A percentile compares a stretch with the other conserved stretches of the same genome.
Conservation (phyloP, 2,888 invertebrate genomes). For the Pollenia amentaria region DNA sequence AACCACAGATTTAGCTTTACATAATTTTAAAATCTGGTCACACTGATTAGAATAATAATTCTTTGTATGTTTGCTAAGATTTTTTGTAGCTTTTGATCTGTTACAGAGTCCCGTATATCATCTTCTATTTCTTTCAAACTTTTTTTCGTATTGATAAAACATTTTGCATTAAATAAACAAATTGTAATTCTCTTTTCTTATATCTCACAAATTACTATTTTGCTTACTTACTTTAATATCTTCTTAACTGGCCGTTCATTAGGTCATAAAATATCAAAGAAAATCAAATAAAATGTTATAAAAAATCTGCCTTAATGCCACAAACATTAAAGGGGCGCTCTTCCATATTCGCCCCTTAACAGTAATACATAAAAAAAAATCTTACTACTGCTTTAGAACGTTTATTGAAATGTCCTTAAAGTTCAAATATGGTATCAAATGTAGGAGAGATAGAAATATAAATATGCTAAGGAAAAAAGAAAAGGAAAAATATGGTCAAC, state of each 20-base stretch:
- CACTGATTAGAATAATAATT: too few relatives aligned
- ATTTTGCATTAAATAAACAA: not conserved
- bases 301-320: conserved; percentile 47
- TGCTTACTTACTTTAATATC: not conserved
- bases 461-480: not conserved
- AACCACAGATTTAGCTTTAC: too few relatives aligned
- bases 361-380: conserved; percentile 1
- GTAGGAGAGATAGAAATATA: conserved; percentile 27
- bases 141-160: not conserved
- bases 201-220: not conserved
- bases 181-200: not conserved
- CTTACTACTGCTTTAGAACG: not conserved
- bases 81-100: too few relatives aligned
- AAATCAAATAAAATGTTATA: conserved; percentile 45
- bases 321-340: conserved; percentile 22
- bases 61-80: too few relatives aligned
- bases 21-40: too few relatives aligned
- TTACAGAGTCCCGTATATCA: not conserved
- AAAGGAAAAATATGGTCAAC: conserved; percentile 16
- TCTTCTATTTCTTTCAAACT: not conserved
- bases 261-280: conserved; percentile 23
- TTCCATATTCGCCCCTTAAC: not conserved
- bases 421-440: conserved; percentile 26
- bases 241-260: not conserved
- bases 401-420: conserved; percentile 24